These are phyloP conservation scores for Eubasilissa splendida DNA, from an alignment of 2,888 invertebrate genomes.

Conservation along the genomic window DNA sequence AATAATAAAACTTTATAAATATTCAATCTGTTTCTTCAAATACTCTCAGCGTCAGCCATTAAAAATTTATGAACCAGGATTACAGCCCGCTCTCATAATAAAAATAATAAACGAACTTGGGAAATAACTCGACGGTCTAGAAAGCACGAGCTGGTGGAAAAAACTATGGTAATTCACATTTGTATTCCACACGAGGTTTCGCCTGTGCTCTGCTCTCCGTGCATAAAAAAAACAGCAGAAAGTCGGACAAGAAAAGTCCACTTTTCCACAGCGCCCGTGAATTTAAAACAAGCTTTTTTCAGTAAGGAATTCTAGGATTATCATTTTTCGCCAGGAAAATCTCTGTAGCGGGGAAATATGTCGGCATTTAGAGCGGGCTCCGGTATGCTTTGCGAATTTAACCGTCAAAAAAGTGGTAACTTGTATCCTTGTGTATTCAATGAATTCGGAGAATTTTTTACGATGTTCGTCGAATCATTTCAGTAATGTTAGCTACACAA, in stretches of 20 bases:
- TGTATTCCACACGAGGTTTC: constrained; percentile 7
- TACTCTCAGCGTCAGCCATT: no score
- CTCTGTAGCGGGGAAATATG: constrained; percentile 10
- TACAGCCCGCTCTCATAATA: no score
- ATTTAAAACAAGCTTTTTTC: constrained; percentile 14
- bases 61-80: no score
- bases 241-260: constrained; percentile 7
- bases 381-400: constrained; percentile 23
- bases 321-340: constrained; percentile 13
- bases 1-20: no score
- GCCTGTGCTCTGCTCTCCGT: not conserved
- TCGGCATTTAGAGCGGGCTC: not conserved
- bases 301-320: constrained; percentile 9
- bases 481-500: no score
- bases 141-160: not conserved
- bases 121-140: no score
- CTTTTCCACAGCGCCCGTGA: constrained; percentile 18
- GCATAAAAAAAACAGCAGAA: not conserved
- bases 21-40: no score
- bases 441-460: constrained; percentile 10
- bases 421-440: constrained; percentile 9
- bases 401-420: constrained; percentile 13
- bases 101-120: no score
- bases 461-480: no score
- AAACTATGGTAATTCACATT: not conserved